phyloP scores from a whole-genome alignment of 2,113 vertebrate genomes.

The Haemorhous mexicanus region DNA sequence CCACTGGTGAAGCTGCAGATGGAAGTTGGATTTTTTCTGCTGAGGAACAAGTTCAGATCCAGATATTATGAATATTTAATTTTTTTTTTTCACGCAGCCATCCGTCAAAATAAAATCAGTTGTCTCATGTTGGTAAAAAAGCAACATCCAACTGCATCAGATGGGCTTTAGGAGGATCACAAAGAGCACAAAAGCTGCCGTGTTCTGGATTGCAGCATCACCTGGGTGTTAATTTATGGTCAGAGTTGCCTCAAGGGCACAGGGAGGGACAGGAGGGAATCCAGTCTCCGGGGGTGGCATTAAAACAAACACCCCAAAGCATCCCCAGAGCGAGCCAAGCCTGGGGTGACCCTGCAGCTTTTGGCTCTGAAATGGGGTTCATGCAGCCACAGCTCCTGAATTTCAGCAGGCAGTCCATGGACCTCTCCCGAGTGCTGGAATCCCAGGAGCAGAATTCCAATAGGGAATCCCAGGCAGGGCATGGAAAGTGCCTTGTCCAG shows the following conservation, averaged over 20 bases:
- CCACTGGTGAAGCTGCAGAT: not conserved
- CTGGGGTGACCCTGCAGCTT: not conserved
- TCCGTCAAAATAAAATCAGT: not conserved
- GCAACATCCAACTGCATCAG: not conserved
- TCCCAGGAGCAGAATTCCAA: accelerated
- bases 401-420: not conserved
- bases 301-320: not conserved
- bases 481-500: accelerated
- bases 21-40: not conserved
- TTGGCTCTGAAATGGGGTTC: not conserved
- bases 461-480: not conserved
- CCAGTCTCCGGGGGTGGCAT: not conserved
- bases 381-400: not conserved
- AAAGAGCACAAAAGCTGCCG: not conserved
- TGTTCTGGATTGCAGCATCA: not conserved
- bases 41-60: not conserved
- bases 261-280: not conserved
- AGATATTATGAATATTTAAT: not conserved
- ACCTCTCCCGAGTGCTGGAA: accelerated
- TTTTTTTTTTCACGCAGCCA: not conserved
- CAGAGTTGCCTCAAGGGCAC: not conserved
- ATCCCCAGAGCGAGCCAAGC: accelerated
- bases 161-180: not conserved
- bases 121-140: not conserved
- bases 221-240: not conserved